A percentile compares a stretch with the other conserved stretches of the same genome.
phyloP scores from a whole-genome alignment of 1,140 invertebrate genomes.

The Pachyrhynchus sulphureomaculatus region DNA sequence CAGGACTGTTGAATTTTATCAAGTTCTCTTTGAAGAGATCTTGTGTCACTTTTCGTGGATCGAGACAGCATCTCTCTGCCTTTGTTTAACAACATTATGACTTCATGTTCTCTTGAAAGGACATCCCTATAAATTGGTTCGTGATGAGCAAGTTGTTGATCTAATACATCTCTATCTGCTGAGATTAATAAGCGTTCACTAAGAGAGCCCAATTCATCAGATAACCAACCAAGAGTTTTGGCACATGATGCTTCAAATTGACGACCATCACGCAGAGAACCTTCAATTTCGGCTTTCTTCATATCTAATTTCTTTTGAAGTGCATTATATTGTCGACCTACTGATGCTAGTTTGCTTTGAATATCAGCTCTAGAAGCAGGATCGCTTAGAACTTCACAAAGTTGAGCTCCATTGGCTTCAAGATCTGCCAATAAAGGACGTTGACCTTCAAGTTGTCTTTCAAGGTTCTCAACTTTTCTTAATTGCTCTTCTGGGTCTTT shows the following conservation, averaged over 20 bases:
- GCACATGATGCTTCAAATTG: constrained; percentile 86
- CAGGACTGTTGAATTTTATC: constrained; percentile 86
- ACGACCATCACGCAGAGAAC: constrained; percentile 76
- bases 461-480: constrained; percentile 80
- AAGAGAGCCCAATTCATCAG: constrained; percentile 72
- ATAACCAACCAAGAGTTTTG: constrained; percentile 85
- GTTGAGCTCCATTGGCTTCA: constrained; percentile 80
- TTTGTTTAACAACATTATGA: constrained; percentile 92
- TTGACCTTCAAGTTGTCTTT: constrained; percentile 84
- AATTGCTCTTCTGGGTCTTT: constrained; percentile 86
- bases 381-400: constrained; percentile 89
- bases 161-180: constrained; percentile 78
- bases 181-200: constrained; percentile 80
- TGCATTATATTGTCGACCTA: constrained; percentile 81
- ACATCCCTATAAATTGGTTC: constrained; percentile 88
- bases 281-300: constrained; percentile 87
- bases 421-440: constrained; percentile 83
- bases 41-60: constrained; percentile 58
- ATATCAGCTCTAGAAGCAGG: constrained; percentile 87
- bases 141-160: constrained; percentile 84
- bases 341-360: constrained; percentile 78
- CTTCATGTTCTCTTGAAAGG: constrained; percentile 87
- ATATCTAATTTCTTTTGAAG: constrained; percentile 87
- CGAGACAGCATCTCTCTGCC: constrained; percentile 74
- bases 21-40: constrained; percentile 66